Evolutionary conservation across 2,888 invertebrate species (phyloP).

Genomic region (Cryptosula pallasiana): DNA sequence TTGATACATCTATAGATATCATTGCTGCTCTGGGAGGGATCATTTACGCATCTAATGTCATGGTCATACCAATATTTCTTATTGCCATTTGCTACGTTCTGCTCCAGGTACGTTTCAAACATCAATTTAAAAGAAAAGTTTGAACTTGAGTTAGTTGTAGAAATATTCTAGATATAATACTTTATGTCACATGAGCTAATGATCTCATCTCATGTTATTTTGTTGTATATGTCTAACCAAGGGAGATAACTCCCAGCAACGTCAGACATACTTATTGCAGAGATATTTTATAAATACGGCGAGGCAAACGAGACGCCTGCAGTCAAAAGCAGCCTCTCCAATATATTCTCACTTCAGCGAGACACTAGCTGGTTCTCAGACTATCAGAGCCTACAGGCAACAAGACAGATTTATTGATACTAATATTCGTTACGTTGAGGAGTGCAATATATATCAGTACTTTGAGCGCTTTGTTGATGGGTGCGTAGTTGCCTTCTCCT

Average conservation of each 20-base stretch:
- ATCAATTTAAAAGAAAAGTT: neutral
- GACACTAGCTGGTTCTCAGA: slow-evolving; percentile 68
- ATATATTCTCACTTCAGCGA: slow-evolving; percentile 96
- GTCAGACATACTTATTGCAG: no score
- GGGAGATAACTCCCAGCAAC: no score
- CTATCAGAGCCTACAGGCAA: slow-evolving; percentile 79
- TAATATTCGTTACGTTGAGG: neutral
- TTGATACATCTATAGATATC: neutral
- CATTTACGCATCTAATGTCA: neutral
- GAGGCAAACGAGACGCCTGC: slow-evolving; percentile 84
- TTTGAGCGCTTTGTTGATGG: slow-evolving; percentile 34
- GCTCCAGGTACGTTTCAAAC: neutral
- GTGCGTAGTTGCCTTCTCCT: no score
- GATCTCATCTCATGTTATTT: no score
- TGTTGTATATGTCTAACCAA: no score
- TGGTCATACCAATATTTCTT: neutral
- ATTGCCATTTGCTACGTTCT: neutral
- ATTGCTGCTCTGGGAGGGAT: neutral
- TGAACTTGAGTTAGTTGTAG: no score
- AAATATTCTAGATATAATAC: no score
- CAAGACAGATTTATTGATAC: slow-evolving; percentile 77
- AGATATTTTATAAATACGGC: slow-evolving; percentile 91
- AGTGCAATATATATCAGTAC: slow-evolving; percentile 64
- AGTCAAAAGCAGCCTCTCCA: slow-evolving; percentile 88
- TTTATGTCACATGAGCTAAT: no score